phyloP scores from a whole-genome alignment of 2,113 vertebrate species.

The Hydropotes inermis region DNA sequence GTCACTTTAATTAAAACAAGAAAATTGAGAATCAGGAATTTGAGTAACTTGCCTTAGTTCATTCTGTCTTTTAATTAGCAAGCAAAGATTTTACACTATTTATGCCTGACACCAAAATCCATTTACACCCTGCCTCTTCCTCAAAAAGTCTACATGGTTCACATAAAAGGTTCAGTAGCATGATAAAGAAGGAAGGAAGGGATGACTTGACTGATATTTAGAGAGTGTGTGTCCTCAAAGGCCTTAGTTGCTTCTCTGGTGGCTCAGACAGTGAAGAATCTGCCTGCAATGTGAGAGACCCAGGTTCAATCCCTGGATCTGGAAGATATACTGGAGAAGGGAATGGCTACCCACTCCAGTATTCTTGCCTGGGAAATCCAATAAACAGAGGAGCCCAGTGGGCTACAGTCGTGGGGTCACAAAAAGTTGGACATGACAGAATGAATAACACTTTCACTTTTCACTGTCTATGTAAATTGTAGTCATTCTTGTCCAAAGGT shows the following conservation, averaged over 20 bases:
- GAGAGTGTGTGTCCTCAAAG: background rate
- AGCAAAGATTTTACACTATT: background rate
- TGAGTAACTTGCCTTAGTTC: background rate
- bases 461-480: background rate
- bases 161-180: background rate
- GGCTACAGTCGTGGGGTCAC: background rate
- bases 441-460: background rate
- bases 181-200: background rate
- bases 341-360: background rate
- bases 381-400: background rate
- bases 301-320: background rate
- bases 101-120: background rate
- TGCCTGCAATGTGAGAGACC: background rate
- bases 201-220: background rate
- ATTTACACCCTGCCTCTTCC: background rate
- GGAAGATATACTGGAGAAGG: background rate
- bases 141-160: background rate
- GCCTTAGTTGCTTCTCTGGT: background rate
- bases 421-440: background rate
- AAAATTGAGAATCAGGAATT: background rate
- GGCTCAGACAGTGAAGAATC: background rate
- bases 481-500: background rate
- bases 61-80: slow-evolving; percentile 7
- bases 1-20: slow-evolving; percentile 28
- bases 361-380: background rate